Conservation (phyloP, 2,888 invertebrate species). For the Melanargia galathea region DNA sequence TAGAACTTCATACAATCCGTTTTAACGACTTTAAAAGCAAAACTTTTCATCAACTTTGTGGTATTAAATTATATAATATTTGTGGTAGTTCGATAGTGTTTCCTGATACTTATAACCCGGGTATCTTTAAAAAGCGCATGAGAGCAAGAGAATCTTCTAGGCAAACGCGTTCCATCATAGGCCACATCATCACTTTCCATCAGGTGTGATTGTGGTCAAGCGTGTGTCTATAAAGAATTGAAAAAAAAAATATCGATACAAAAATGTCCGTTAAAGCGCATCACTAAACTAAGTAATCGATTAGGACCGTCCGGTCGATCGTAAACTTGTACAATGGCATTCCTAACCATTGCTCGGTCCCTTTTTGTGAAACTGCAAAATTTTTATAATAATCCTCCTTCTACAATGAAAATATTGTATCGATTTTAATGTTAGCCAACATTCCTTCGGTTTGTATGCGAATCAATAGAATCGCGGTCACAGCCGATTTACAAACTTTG, state of each 20-base stretch:
- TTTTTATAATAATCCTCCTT: conserved; percentile 5
- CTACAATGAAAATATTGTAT: conserved; percentile 16
- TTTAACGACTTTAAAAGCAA: too few species aligned
- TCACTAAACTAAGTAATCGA: conserved; percentile 27
- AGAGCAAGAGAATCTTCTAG: too few species aligned
- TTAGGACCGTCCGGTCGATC: conserved; percentile 28
- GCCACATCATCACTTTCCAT: too few species aligned
- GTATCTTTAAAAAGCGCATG: too few species aligned
- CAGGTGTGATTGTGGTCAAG: too few species aligned
- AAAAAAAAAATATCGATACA: conserved; percentile 28
- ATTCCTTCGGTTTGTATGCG: background rate
- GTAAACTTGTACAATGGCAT: conserved; percentile 35
- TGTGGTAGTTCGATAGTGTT: too few species aligned
- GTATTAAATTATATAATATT: too few species aligned
- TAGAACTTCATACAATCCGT: too few species aligned
- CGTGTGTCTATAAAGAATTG: too few species aligned
- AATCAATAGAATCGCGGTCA: background rate
- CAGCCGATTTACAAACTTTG: background rate
- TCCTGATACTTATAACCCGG: too few species aligned
- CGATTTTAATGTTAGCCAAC: conserved; percentile 11
- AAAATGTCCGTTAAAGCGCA: background rate
- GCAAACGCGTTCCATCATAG: too few species aligned
- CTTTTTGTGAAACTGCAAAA: conserved; percentile 23
- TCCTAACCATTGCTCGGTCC: conserved; percentile 19
- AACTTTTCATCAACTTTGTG: too few species aligned